Conservation (phyloP, 1,140 invertebrate genomes). For the Oscheius sp. region DNA sequence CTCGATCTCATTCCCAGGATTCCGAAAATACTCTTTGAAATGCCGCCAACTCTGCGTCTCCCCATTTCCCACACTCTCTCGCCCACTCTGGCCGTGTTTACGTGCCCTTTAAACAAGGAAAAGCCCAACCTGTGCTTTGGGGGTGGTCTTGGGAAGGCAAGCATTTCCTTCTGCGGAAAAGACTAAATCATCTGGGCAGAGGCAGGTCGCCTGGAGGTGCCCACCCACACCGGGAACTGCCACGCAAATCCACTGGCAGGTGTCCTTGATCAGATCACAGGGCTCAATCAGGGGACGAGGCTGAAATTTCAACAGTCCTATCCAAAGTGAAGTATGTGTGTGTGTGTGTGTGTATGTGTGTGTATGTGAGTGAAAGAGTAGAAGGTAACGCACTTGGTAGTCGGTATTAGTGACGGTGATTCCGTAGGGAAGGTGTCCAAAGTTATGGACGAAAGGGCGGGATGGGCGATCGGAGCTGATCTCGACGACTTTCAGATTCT, state of each 20-base stretch:
- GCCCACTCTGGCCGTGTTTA: too few relatives aligned
- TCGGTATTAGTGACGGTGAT: conserved; percentile 20
- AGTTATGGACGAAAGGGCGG: conserved; percentile 23
- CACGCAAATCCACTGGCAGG: conserved; percentile 15
- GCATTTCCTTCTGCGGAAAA: not conserved
- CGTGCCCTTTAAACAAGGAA: too few relatives aligned
- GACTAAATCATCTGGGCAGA: conserved; percentile 21
- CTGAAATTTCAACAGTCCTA: not conserved
- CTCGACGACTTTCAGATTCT: conserved; percentile 25
- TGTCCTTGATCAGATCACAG: conserved; percentile 3
- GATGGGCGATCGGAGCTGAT: conserved; percentile 6
- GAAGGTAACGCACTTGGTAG: not conserved
- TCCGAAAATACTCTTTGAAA: too few relatives aligned
- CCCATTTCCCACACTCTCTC: too few relatives aligned
- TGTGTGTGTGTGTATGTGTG: too few relatives aligned
- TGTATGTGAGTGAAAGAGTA: too few relatives aligned
- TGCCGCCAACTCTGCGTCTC: too few relatives aligned
- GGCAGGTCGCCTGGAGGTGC: conserved; percentile 1
- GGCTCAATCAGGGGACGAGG: conserved; percentile 2
- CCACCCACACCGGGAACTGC: not conserved
- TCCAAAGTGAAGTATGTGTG: not conserved
- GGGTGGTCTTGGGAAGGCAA: conserved; percentile 1
- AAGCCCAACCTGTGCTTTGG: not conserved
- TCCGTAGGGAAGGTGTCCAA: conserved; percentile 23
- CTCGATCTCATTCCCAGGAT: too few relatives aligned